phyloP scores from a whole-genome alignment of 2,888 invertebrate species.

The Ashinkailepas kermadecensis region DNA sequence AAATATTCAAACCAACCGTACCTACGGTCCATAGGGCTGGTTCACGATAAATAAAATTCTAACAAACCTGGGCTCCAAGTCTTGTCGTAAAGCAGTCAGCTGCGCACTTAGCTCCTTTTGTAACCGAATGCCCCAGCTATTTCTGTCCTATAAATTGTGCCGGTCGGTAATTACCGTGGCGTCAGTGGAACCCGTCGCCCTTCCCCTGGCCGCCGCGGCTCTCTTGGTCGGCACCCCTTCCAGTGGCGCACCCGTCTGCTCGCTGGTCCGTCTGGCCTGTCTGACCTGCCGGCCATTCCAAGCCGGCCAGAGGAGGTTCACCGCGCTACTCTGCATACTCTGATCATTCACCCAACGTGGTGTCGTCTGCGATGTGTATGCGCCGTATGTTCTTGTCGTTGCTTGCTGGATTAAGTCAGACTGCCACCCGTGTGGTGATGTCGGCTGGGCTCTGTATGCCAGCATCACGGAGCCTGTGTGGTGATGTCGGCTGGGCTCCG shows the following conservation, averaged over 20 bases:
- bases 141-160: slow-evolving; percentile 17
- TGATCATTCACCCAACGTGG: too few relatives aligned
- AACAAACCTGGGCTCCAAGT: neutral
- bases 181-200: neutral
- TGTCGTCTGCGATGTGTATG: too few relatives aligned
- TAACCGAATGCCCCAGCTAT: slow-evolving; percentile 8
- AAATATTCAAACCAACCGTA: too few relatives aligned
- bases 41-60: neutral
- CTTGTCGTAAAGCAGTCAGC: slow-evolving; percentile 10
- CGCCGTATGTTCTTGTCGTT: too few relatives aligned
- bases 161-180: neutral
- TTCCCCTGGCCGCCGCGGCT: neutral
- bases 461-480: too few relatives aligned
- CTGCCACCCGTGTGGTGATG: too few relatives aligned
- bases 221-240: too few relatives aligned
- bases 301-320: neutral
- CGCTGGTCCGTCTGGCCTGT: neutral
- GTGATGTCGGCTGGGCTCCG: too few relatives aligned
- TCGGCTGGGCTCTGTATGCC: too few relatives aligned
- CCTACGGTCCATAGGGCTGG: too few relatives aligned
- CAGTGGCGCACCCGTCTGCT: neutral
- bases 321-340: neutral
- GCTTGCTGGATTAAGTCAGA: too few relatives aligned
- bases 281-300: neutral
- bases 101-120: slow-evolving; percentile 13